A percentile compares a stretch with the other conserved stretches of the same genome.
Evolutionary conservation across 1,140 invertebrate genomes (phyloP).

Genomic region (Drosophila rhopaloa): DNA sequence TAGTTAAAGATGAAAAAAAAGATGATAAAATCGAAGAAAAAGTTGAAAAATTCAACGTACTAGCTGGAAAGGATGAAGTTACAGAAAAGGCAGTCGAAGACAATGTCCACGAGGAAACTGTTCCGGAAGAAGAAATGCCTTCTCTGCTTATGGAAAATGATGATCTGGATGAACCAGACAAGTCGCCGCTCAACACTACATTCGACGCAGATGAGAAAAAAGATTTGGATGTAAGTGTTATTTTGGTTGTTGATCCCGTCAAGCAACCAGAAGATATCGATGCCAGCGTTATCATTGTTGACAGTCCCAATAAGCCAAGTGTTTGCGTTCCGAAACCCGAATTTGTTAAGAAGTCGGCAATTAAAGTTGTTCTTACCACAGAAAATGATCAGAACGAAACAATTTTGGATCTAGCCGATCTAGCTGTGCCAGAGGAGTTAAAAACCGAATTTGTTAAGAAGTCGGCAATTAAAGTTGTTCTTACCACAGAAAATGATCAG

Average conservation of each 20-base stretch:
- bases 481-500: constrained; percentile 28
- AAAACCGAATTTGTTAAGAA: not conserved
- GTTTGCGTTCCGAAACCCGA: constrained; percentile 2
- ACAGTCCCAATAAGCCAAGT: constrained; percentile 2
- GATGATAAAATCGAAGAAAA: not conserved
- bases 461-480: constrained; percentile 35
- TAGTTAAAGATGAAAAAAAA: not conserved
- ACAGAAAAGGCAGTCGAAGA: not conserved
- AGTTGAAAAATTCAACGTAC: no score
- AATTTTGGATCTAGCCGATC: constrained; percentile 9
- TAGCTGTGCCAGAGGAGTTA: not conserved
- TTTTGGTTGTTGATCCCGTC: constrained; percentile 15
- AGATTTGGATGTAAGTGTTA: not conserved
- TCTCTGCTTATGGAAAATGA: constrained; percentile 49
- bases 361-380: constrained; percentile 52
- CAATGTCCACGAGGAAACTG: not conserved
- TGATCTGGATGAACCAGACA: constrained; percentile 13
- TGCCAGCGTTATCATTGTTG: constrained; percentile 5
- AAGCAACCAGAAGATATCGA: not conserved
- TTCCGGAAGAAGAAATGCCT: constrained; percentile 41
- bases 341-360: not conserved
- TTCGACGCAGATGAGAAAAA: constrained; percentile 43
- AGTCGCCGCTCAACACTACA: constrained; percentile 37
- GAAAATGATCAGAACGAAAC: constrained; percentile 17
- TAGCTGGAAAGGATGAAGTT: not conserved